Conservation (phyloP, 2,888 invertebrate species). For the Yponomeuta sedellus region DNA sequence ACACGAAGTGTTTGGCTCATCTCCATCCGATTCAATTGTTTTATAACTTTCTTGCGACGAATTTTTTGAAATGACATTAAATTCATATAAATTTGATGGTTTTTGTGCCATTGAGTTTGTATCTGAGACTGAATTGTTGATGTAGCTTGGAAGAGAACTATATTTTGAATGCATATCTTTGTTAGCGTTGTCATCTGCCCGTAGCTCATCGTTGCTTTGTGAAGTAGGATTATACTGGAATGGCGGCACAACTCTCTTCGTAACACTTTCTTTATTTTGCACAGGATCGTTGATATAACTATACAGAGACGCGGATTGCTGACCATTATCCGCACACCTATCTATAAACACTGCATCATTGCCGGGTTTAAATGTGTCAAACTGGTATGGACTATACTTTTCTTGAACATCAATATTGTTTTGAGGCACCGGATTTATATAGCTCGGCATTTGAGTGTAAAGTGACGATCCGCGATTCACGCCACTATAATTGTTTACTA, state of each 20-base stretch:
- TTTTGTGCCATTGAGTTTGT: background rate
- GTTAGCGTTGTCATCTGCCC: background rate
- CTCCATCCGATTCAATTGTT: background rate
- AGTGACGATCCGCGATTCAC: conserved; percentile 4
- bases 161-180: background rate
- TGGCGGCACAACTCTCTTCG: background rate
- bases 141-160: background rate
- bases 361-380: background rate
- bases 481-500: conserved; percentile 2
- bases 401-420: background rate
- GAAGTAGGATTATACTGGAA: background rate
- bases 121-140: background rate
- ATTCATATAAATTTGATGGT: background rate
- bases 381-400: background rate
- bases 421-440: background rate
- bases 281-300: background rate
- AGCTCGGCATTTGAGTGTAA: conserved; percentile 10
- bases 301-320: background rate
- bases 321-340: background rate
- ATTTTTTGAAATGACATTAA: background rate
- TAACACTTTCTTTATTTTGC: background rate
- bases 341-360: background rate
- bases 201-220: background rate
- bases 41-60: conserved; percentile 1
- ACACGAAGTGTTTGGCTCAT: background rate